A percentile compares a stretch with the other conserved stretches of the same genome.
These are phyloP conservation scores for Noturus placidus DNA, from an alignment of 2,113 vertebrate genomes.

Conservation along the genomic window DNA sequence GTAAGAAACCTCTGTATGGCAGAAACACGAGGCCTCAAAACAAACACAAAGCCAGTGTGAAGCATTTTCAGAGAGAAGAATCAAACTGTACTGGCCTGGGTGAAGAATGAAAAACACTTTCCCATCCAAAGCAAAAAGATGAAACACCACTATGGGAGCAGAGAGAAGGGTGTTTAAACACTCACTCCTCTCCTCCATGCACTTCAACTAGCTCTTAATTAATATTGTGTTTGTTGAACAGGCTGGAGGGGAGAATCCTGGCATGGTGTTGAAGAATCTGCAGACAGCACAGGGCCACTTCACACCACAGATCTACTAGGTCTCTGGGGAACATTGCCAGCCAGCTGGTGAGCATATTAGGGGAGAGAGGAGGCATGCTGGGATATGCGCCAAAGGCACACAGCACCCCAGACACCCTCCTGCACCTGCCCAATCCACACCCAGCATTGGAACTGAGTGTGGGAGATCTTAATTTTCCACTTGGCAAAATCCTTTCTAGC, in stretches of 20 bases:
- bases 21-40: background rate
- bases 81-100: conserved; percentile 1
- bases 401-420: background rate
- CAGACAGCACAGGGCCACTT: conserved; percentile 16
- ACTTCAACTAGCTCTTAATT: conserved; percentile 35
- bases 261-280: conserved; percentile 11
- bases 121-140: conserved; percentile 13
- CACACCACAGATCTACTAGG: conserved; percentile 20
- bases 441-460: conserved; percentile 25
- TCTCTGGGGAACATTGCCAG: conserved; percentile 28
- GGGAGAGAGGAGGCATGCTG: conserved; percentile 2
- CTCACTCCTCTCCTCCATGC: background rate
- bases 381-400: background rate
- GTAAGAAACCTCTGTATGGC: background rate
- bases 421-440: conserved; percentile 37
- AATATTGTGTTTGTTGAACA: conserved; percentile 1
- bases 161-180: background rate
- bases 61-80: background rate
- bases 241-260: conserved; percentile 16
- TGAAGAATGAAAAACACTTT: conserved; percentile 22
- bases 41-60: background rate
- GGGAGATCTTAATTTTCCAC: conserved; percentile 11
- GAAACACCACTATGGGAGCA: background rate
- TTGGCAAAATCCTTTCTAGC: conserved; percentile 25
- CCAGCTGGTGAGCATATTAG: conserved; percentile 23